These are phyloP conservation scores for Drosophila fuyamai DNA, from an alignment of 1,140 invertebrate species.

Conservation along the genomic window DNA sequence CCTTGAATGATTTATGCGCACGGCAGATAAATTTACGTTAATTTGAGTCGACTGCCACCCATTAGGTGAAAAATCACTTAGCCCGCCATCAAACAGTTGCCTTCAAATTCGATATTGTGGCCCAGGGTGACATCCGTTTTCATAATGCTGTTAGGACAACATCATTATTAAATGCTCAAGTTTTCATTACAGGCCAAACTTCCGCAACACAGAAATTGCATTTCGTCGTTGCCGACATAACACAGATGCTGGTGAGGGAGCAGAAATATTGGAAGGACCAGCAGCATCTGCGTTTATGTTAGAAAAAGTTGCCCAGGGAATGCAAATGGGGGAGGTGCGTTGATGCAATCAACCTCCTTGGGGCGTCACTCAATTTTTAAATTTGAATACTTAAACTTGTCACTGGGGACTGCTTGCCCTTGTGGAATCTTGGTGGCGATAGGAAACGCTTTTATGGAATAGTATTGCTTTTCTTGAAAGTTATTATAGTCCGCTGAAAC, in stretches of 20 bases:
- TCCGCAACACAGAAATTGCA: conserved; percentile 71
- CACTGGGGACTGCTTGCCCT: background rate
- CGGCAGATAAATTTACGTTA: conserved; percentile 22
- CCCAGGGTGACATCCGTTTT: conserved; percentile 31
- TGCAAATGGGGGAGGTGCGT: conserved; percentile 10
- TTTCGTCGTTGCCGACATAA: conserved; percentile 47
- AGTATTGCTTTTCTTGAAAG: background rate
- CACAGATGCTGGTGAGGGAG: conserved; percentile 14
- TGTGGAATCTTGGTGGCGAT: background rate
- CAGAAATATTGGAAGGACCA: conserved; percentile 18
- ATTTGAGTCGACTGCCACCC: conserved; percentile 21
- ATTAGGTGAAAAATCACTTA: conserved; percentile 24
- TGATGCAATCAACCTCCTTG: conserved; percentile 43
- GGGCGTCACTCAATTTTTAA: conserved; percentile 47
- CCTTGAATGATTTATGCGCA: conserved; percentile 41
- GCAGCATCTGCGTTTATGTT: conserved; percentile 29
- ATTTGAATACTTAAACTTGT: conserved; percentile 51
- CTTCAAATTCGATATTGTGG: conserved; percentile 20
- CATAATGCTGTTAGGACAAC: conserved; percentile 29
- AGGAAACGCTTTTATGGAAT: background rate
- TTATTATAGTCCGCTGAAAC: background rate
- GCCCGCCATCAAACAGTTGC: background rate
- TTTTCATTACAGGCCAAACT: conserved; percentile 66
- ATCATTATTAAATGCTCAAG: conserved; percentile 68
- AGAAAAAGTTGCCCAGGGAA: conserved; percentile 25